Evolutionary conservation across 1,140 invertebrate genomes (phyloP).

Genomic region (Elymnias hypermnestra): DNA sequence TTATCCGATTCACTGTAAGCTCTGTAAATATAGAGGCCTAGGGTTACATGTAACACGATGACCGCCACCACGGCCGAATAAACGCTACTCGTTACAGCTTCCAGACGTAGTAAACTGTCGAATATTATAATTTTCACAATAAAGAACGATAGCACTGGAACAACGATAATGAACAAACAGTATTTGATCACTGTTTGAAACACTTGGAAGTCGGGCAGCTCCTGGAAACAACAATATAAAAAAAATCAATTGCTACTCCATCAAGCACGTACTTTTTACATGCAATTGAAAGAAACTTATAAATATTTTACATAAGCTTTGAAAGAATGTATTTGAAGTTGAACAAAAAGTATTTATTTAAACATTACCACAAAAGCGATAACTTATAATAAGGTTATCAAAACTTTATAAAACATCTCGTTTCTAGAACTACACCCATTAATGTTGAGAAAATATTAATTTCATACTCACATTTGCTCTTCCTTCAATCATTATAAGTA

Average conservation of each 20-base stretch:
- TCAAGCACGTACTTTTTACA: no score
- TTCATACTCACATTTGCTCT: constrained; percentile 66
- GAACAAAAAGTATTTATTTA: no score
- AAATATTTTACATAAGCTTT: no score
- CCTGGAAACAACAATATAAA: no score
- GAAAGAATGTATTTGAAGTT: no score
- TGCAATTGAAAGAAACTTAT: no score
- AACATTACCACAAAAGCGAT: no score
- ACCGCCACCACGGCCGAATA: constrained; percentile 85
- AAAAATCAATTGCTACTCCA: no score
- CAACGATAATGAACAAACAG: constrained; percentile 79
- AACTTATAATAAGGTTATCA: constrained; percentile 20
- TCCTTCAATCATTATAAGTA: constrained; percentile 72
- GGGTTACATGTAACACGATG: constrained; percentile 82
- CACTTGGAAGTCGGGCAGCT: constrained; percentile 76
- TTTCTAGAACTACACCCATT: no score
- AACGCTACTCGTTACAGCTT: constrained; percentile 82
- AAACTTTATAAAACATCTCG: not conserved
- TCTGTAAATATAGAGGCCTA: constrained; percentile 86
- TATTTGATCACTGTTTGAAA: constrained; percentile 80
- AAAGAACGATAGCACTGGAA: constrained; percentile 80
- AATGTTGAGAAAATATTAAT: no score
- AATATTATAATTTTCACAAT: constrained; percentile 76
- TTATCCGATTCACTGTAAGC: constrained; percentile 80
- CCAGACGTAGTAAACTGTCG: constrained; percentile 76